Base-by-base conservation (phyloP, 2,797 vertebrate species). In the Ctenochaetus hawaiiensis region DNA sequence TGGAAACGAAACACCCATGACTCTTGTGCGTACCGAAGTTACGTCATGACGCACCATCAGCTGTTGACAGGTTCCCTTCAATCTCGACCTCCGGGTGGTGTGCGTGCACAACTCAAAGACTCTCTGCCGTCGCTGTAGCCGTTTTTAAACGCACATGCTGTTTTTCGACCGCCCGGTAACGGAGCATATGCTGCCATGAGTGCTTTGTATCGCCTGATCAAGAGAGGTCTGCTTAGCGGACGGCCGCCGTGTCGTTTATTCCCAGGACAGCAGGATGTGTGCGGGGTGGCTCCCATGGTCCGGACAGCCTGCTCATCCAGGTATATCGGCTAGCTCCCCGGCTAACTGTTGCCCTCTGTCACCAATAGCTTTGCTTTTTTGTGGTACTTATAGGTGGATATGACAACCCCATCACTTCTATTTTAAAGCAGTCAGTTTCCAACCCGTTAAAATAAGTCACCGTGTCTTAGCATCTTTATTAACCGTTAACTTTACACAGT, bases 271-370 rank as follows among this genome's bases (percentile, higher is more conserved):
- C 79, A 77, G 79, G 78, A 75, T 52, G 68, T 72, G 43, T 66
- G 80, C 51, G 81, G 68, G 20, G 53, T 43, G 60, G 51, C 81
- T 76, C 23, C 53, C 11, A 0, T 30, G 48, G 80, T 90, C 51
- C 90, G 91, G 23, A 7, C 90, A 12, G 77, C 84, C 56, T 89
- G 93, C 77, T 91, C 93, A 13, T 83, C 88, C 87, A 94, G 94
- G 93, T 94, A 93, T 4, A 54, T 16, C 26, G 13, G 83, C 74
- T 92, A 89, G 87, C 90, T 69, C 7, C 47, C 52, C 49, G 59
- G 87, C 88, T 91, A 87, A 63, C 83, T 16, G 81, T 75, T 83
- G 81, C 72, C 72, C 81, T 79, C 77, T 80, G 67, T 69, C 56
- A 22, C 72, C 48, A 63, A 22, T 11, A 11, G 56, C 63, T 20